These are phyloP conservation scores for Actenoides lindsayi DNA, from an alignment of 2,113 vertebrate genomes.

Conservation along the genomic window DNA sequence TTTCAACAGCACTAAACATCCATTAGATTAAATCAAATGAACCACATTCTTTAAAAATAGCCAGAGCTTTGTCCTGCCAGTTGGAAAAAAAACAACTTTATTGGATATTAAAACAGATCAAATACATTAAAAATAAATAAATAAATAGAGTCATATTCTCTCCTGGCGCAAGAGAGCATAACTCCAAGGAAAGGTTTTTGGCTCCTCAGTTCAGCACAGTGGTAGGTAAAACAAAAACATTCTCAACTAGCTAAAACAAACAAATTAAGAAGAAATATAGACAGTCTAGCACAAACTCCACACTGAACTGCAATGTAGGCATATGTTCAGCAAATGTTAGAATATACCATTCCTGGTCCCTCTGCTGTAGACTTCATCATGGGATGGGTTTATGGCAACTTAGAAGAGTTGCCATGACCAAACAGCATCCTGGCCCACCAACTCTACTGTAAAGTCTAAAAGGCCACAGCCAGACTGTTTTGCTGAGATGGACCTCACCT, in stretches of 20 bases:
- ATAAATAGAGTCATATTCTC: conserved; percentile 27
- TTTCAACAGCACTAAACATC: conserved; percentile 59
- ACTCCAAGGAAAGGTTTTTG: conserved; percentile 22
- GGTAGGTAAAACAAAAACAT: conserved; percentile 42
- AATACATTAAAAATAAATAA: conserved; percentile 53
- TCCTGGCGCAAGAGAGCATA: not conserved
- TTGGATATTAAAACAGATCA: conserved; percentile 48
- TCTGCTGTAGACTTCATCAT: not conserved
- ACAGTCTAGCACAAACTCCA: not conserved
- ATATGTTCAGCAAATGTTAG: conserved; percentile 23
- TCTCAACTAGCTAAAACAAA: conserved; percentile 59
- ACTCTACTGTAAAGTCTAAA: not conserved
- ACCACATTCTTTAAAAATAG: conserved; percentile 60
- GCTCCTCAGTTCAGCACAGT: conserved; percentile 32
- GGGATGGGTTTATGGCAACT: not conserved
- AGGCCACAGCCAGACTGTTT: not conserved
- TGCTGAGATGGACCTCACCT: not conserved
- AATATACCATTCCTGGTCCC: not conserved
- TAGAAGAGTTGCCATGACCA: not conserved
- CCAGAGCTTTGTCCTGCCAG: conserved; percentile 9
- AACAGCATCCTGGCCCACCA: not conserved
- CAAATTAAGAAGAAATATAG: conserved; percentile 46
- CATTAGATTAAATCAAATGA: conserved; percentile 65
- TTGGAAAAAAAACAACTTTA: conserved; percentile 58
- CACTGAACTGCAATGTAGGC: not conserved